Conservation (phyloP, 2,797 vertebrate species). For the Emys orbicularis region DNA sequence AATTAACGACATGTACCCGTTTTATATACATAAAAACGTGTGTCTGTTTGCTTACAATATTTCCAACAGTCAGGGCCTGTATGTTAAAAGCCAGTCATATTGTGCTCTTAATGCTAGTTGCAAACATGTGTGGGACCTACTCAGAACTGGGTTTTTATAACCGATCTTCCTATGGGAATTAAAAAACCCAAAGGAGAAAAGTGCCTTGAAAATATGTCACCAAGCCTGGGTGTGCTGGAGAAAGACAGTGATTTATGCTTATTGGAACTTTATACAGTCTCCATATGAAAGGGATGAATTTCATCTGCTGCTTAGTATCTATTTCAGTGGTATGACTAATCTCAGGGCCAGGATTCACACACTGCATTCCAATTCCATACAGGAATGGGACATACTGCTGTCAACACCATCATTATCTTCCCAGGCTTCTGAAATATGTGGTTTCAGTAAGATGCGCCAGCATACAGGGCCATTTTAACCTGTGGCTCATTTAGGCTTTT, state of each 20-base stretch:
- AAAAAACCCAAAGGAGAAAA: not conserved
- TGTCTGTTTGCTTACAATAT: not conserved
- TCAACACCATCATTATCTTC: not conserved
- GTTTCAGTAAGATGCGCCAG: not conserved
- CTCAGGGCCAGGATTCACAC: not conserved
- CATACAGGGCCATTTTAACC: accelerated
- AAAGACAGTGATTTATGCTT: constrained; percentile 31
- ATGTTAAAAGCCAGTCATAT: not conserved
- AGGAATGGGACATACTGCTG: not conserved
- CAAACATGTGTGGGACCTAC: not conserved
- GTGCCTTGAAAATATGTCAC: constrained; percentile 25
- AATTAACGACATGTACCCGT: not conserved
- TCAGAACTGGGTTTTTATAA: not conserved
- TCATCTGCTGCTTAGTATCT: constrained; percentile 26
- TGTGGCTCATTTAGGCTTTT: not conserved
- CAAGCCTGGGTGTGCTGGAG: not conserved
- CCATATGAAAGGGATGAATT: constrained; percentile 26
- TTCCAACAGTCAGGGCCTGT: not conserved
- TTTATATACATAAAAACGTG: not conserved
- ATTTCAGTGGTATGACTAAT: constrained; percentile 30
- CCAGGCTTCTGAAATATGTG: not conserved
- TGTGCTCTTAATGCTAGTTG: not conserved
- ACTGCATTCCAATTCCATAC: not conserved
- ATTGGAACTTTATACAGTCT: constrained; percentile 29
- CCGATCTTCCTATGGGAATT: not conserved